Base-by-base conservation (phyloP, 2,888 invertebrate species). In the Gisinianus flammeolus region DNA sequence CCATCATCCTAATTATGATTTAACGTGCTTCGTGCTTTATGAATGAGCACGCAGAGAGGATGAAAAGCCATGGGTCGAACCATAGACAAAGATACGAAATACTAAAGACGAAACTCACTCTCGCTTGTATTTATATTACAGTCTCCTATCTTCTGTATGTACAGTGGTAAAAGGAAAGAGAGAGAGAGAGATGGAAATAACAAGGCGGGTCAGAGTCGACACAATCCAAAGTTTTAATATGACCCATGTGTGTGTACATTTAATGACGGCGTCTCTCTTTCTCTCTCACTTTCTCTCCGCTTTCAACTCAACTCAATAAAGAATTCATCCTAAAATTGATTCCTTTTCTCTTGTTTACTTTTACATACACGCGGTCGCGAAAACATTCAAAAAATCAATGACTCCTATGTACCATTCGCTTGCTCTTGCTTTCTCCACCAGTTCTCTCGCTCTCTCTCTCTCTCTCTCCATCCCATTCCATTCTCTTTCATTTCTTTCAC, bases 1-100 rank as follows among this genome's bases (percentile, higher is more conserved):
- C 56, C 71, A 71, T 71, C 54, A 71, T 56, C 71, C 71, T 71
- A 71, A 71, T 71, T 71, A 71, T 71, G 71, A 71, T 71, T 71
- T 71, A 71, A 71, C 56, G 56, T 62, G 19, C 62, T 58, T 72
- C 33, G 62, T 72, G 33, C 54, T 56, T 58, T 58, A 33, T 35
- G 31, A 72, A 62, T 72, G 62, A 31, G 72, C 62, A 35, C 56
- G 4, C 69, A 69, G 69, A 44, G 31, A n/a, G 30, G 67, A 33
- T 33, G 67, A 67, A 31, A 33, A 16, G 30, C n/a, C n/a, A n/a
- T n/a, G n/a, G n/a, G n/a, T n/a, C n/a, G n/a, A n/a, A n/a, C n/a
- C n/a, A n/a, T n/a, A 19, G 35, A 35, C 5, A 35, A 35, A 8
- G 35, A 44, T 16, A 19, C 16, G 44, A 44, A 44, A 44, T 44